Evolutionary conservation across 2,888 invertebrate genomes (phyloP).

Genomic region (Drosophila prolongata): DNA sequence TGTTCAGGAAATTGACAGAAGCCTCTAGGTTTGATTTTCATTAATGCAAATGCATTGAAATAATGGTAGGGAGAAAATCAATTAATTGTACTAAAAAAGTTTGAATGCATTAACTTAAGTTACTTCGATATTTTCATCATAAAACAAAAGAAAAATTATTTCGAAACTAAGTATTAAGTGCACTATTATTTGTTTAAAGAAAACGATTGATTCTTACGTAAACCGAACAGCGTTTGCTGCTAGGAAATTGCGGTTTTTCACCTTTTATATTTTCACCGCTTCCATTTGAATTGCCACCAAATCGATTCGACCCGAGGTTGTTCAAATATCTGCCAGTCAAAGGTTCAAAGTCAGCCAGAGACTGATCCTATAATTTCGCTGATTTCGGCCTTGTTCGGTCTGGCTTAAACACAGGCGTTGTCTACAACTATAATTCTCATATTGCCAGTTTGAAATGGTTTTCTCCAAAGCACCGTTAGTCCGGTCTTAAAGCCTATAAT

Average conservation of each 20-base stretch:
- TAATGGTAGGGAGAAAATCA: not conserved
- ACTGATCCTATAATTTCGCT: slow-evolving; percentile 38
- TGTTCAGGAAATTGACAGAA: slow-evolving; percentile 45
- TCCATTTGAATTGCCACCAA: slow-evolving; percentile 27
- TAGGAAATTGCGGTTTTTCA: slow-evolving; percentile 12
- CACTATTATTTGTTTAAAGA: too few relatives aligned
- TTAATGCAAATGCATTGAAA: not conserved
- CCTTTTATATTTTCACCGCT: slow-evolving; percentile 33
- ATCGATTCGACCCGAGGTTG: slow-evolving; percentile 30
- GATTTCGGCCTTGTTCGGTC: slow-evolving; percentile 38
- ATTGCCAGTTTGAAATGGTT: slow-evolving; percentile 46
- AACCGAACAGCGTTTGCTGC: not conserved
- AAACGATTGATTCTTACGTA: not conserved
- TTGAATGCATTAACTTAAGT: not conserved
- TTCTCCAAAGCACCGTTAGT: slow-evolving; percentile 61
- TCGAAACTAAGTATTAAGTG: not conserved
- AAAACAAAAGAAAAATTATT: not conserved
- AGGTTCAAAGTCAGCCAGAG: slow-evolving; percentile 36
- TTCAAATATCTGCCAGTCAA: slow-evolving; percentile 44
- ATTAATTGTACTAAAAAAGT: too few relatives aligned
- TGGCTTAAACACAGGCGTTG: slow-evolving; percentile 36
- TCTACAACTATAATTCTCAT: slow-evolving; percentile 35
- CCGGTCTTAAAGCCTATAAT: slow-evolving; percentile 65
- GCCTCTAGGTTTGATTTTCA: not conserved
- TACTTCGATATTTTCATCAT: not conserved